phyloP scores from a whole-genome alignment of 2,113 vertebrate genomes.

The Callocephalon fimbriatum region DNA sequence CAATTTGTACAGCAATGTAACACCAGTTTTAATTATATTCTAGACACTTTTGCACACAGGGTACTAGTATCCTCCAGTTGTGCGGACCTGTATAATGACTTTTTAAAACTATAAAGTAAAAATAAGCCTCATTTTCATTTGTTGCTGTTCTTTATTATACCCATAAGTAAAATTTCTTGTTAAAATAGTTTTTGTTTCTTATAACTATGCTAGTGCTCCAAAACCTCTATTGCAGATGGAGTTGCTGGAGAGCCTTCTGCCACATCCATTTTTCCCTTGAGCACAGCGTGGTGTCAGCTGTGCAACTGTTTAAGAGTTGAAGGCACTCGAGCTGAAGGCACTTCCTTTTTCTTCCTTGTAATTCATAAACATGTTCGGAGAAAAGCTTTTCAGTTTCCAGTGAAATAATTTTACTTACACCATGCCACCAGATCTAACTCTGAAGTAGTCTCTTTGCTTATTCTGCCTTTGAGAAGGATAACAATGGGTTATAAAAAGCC shows the following conservation, averaged over 20 bases:
- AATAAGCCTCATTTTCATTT: neutral
- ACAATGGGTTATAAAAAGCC: conserved; percentile 8
- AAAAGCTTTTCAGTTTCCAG: neutral
- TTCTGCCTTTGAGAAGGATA: neutral
- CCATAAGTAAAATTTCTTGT: neutral
- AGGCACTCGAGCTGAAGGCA: neutral
- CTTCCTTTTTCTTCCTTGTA: neutral
- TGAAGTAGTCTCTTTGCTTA: neutral
- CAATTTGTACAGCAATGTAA: neutral
- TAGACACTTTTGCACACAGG: neutral
- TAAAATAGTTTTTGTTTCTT: neutral
- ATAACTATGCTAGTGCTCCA: neutral
- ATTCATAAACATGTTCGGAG: neutral
- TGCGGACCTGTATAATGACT: neutral
- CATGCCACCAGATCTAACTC: neutral
- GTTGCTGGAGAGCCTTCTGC: neutral
- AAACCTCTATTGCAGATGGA: neutral
- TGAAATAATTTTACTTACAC: neutral
- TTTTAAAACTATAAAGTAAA: neutral
- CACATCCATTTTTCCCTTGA: neutral
- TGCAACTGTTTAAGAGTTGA: neutral
- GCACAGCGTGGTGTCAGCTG: rapidly evolving
- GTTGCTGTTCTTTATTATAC: neutral
- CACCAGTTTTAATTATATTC: neutral
- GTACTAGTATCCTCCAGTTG: neutral